These are phyloP conservation scores for Drosophila testacea DNA, from an alignment of 2,888 invertebrate species.

Conservation along the genomic window DNA sequence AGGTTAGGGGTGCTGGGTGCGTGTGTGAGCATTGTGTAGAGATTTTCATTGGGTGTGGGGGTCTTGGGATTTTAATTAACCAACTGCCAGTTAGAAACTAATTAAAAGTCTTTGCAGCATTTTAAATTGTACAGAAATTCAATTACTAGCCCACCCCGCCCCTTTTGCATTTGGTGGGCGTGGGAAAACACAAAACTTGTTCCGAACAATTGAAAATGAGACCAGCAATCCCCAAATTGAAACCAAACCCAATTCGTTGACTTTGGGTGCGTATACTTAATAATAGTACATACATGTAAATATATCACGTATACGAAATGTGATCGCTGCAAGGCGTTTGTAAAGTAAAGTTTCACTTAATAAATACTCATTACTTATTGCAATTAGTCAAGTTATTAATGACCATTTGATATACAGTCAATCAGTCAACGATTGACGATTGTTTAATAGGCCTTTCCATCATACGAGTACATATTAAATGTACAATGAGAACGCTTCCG, in stretches of 20 bases:
- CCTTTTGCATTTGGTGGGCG: constrained; percentile 32
- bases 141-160: constrained; percentile 42
- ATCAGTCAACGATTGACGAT: not conserved
- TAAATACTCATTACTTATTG: constrained; percentile 1
- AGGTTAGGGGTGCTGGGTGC: not conserved
- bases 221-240: constrained; percentile 6
- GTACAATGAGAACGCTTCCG: constrained; percentile 42
- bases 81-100: constrained; percentile 55
- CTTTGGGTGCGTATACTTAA: constrained; percentile 46
- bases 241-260: constrained; percentile 20
- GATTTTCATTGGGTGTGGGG: constrained; percentile 34
- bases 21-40: constrained; percentile 32
- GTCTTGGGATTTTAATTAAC: constrained; percentile 62
- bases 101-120: constrained; percentile 54
- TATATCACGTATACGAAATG: constrained; percentile 36
- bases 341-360: not conserved
- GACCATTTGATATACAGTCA: constrained; percentile 24
- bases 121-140: constrained; percentile 43
- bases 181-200: constrained; percentile 70
- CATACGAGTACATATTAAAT: not conserved
- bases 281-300: constrained; percentile 1
- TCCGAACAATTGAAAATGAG: constrained; percentile 14
- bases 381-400: constrained; percentile 28
- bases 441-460: constrained; percentile 21
- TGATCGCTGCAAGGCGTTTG: not conserved